phyloP scores from a whole-genome alignment of 64 coral and sea anemone genomes.

The Stichodactyla mertensii region DNA sequence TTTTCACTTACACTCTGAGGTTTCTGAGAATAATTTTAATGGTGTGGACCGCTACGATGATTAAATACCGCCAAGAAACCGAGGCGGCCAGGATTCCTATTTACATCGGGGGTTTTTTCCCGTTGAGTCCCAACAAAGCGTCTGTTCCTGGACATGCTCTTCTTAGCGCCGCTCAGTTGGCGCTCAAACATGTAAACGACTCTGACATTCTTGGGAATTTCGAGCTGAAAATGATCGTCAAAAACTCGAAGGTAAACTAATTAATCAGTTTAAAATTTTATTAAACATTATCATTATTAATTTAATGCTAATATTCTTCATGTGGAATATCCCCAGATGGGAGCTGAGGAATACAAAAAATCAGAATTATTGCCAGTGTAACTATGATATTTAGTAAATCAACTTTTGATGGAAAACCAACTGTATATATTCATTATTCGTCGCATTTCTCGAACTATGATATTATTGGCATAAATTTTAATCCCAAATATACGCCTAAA shows the following conservation, averaged over 20 bases:
- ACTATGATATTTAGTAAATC: no score
- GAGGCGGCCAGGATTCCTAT: slow-evolving; percentile 16
- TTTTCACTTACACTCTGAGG: not conserved
- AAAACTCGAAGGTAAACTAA: slow-evolving; percentile 64
- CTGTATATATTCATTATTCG: no score
- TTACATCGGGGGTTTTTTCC: slow-evolving; percentile 76
- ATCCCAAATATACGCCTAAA: no score
- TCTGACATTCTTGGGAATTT: slow-evolving; percentile 45
- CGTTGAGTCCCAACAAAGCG: slow-evolving; percentile 84
- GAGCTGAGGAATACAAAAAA: no score
- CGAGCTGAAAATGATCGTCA: slow-evolving; percentile 76
- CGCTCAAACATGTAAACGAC: slow-evolving; percentile 67
- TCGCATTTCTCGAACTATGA: no score
- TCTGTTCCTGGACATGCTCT: slow-evolving; percentile 68
- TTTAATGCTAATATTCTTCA: not conserved
- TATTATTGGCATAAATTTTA: no score
- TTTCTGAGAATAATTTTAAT: not conserved
- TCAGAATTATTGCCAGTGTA: no score
- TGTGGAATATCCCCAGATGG: not conserved
- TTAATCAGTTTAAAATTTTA: not conserved
- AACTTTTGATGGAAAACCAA: no score
- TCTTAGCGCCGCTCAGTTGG: slow-evolving; percentile 61
- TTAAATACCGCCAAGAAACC: not conserved
- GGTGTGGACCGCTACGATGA: not conserved
- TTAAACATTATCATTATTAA: not conserved